These are phyloP conservation scores for Lasioglossum marginatum DNA, from an alignment of 2,888 invertebrate species.

Conservation along the genomic window DNA sequence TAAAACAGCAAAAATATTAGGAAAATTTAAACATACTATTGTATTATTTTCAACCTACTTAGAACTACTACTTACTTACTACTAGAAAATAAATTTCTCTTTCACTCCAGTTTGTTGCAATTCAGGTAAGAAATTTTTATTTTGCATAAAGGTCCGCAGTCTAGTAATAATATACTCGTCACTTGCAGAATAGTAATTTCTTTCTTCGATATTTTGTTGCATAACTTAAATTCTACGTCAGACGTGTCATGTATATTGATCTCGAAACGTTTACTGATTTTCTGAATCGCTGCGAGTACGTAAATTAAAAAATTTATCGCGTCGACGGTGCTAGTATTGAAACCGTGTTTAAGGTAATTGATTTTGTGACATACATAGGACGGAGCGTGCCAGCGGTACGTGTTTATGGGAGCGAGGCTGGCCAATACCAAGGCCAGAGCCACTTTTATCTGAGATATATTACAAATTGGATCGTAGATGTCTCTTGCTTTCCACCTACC, in stretches of 20 bases:
- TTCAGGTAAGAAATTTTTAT: no score
- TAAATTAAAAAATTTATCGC: conserved; percentile 19
- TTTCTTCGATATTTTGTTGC: no score
- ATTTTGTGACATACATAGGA: conserved; percentile 22
- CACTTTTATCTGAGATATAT: conserved; percentile 54
- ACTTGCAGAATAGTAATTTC: no score
- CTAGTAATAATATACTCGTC: no score
- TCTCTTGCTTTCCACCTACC: conserved; percentile 7
- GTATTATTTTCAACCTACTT: no score
- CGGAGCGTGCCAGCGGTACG: conserved; percentile 38
- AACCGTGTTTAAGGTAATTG: conserved; percentile 38
- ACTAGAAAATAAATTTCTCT: no score
- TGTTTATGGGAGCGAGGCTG: conserved; percentile 35
- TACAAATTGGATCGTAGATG: conserved; percentile 50
- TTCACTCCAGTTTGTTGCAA: no score
- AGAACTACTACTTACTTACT: no score
- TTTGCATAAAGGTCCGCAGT: no score
- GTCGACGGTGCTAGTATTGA: not conserved
- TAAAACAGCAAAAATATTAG: no score
- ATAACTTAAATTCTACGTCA: no score
- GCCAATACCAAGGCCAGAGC: conserved; percentile 28
- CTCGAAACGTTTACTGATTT: not conserved
- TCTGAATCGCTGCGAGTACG: not conserved
- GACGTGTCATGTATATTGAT: not conserved
- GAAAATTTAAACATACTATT: no score